Conservation (phyloP, 2,113 vertebrate genomes). For the Bombycilla garrulus region DNA sequence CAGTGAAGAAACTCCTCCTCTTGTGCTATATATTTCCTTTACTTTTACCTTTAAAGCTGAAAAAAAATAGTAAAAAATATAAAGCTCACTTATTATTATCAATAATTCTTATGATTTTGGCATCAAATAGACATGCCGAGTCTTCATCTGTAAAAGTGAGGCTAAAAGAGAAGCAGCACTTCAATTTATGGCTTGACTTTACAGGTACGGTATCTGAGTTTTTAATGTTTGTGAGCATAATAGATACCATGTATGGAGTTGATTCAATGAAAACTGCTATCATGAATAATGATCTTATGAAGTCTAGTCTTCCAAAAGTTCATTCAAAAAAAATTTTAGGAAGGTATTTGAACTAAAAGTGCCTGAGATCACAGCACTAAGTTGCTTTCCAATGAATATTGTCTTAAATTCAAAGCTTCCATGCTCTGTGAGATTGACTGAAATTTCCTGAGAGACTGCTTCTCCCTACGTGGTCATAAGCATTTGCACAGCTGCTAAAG, state of each 20-base stretch:
- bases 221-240: not conserved
- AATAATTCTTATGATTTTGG: not conserved
- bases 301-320: not conserved
- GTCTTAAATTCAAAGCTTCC: constrained; percentile 16
- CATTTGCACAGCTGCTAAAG: constrained; percentile 38
- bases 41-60: not conserved
- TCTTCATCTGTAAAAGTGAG: not conserved
- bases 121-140: not conserved
- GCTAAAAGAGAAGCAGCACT: not conserved
- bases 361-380: not conserved
- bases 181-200: not conserved
- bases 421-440: not conserved
- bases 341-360: not conserved
- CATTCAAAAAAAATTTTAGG: not conserved
- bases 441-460: constrained; percentile 28
- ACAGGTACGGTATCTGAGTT: not conserved
- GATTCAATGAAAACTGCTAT: not conserved
- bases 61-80: not conserved
- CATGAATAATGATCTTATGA: not conserved
- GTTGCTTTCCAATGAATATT: not conserved
- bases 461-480: not conserved
- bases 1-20: not conserved
- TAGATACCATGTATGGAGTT: not conserved
- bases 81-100: not conserved
- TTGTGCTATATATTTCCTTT: not conserved